A percentile compares a stretch with the other conserved stretches of the same genome.
phyloP scores from a whole-genome alignment of 2,113 vertebrate genomes.

The Mastomys coucha region DNA sequence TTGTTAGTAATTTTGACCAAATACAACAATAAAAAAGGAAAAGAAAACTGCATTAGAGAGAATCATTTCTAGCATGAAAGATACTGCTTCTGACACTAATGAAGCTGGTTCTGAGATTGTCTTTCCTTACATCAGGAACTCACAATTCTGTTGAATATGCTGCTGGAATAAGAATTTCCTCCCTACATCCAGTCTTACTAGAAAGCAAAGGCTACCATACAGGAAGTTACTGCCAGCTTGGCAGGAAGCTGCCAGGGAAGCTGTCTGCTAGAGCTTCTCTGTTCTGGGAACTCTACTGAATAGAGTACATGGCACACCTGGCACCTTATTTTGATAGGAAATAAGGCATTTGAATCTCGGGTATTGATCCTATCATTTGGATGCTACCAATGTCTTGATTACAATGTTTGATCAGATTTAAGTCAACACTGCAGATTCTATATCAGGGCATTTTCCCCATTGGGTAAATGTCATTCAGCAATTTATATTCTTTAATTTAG shows the following conservation, averaged over 20 bases:
- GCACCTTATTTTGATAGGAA: not conserved
- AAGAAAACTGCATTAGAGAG: constrained; percentile 56
- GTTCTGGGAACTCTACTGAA: not conserved
- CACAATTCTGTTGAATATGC: not conserved
- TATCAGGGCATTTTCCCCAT: not conserved
- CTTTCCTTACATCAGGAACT: constrained; percentile 32
- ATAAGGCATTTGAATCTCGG: not conserved
- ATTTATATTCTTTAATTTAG: constrained; percentile 53
- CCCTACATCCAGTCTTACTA: not conserved
- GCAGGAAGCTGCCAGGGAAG: not conserved
- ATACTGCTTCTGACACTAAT: not conserved
- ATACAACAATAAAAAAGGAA: not conserved
- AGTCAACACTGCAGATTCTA: constrained; percentile 12
- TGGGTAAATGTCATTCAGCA: constrained; percentile 41
- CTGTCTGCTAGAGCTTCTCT: not conserved
- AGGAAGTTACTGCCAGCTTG: not conserved
- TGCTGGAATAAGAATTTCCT: not conserved
- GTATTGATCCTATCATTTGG: not conserved
- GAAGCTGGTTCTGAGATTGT: constrained; percentile 50
- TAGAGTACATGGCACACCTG: not conserved
- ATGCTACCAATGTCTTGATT: constrained; percentile 28
- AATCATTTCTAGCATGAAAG: constrained; percentile 50
- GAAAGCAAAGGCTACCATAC: not conserved
- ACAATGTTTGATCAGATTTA: constrained; percentile 38
- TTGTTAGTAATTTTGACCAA: not conserved